Base-by-base conservation (phyloP, 2,113 vertebrate genomes). In the Spea bombifrons region DNA sequence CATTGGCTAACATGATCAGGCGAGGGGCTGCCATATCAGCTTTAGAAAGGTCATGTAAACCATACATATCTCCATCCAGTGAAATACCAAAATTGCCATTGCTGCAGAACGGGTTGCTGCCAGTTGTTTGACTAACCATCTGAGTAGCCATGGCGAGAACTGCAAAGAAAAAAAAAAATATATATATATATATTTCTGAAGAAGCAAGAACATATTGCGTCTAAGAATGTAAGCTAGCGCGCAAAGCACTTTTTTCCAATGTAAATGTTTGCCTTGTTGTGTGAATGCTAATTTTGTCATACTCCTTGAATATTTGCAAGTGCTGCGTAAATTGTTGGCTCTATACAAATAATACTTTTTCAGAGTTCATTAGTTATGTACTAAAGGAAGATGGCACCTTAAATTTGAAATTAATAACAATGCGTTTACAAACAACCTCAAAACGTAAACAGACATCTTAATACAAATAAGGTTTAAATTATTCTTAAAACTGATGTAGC, bases 1-100 rank as follows among this genome's bases (percentile, higher is more conserved):
- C 96, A 3, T 98, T 99, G 66, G 97, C 97, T 84, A 99, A 86
- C 96, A 99, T 97, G 73, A 98, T 96, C 61, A 98, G 94, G 89
- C 98, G 96, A 43, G 96, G 97, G 3, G 95, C 94, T 0, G 93
- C 94, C 83, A 97, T 87, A 59, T 94, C 93, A 6, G 93, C 92
- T 81, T 91, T 91, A 53, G 94, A 91, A 82, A 96, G 86, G 61
- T 96, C 94, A 0, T 91, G 88, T 7, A 96, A 88, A 76, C 91
- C 92, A 50, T 92, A 94, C 84, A 88, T 85, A 49, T 94, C 94
- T 0, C 88, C 94, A 55, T 88, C 82, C 84, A 95, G 63, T 0
- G 93, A 85, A 78, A 95, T 91, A 0, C 90, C 88, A 0, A 92
- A 88, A 70, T 83, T 86, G 43, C 88, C 82, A 13, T 86, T 83